A percentile compares a stretch with the other conserved stretches of the same genome.
Evolutionary conservation across 2,113 vertebrate species (phyloP).

Genomic region (Hippolais icterina): DNA sequence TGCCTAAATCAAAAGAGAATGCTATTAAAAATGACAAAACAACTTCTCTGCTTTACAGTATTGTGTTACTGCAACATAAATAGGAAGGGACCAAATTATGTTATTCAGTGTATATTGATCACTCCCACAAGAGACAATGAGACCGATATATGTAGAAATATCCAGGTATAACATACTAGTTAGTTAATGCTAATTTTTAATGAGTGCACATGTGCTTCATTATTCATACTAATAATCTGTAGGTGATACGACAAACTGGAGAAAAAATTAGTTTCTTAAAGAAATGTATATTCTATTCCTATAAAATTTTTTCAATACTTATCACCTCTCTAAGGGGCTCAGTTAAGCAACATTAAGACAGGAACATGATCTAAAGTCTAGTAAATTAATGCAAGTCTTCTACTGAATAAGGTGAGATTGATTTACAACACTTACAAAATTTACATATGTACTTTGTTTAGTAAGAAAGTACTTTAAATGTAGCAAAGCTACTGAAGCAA

Average conservation of each 20-base stretch:
- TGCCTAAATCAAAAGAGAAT: slow-evolving; percentile 1
- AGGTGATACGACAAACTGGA: not conserved
- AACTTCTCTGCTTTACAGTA: not conserved
- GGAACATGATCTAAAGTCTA: not conserved
- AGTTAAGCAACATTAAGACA: not conserved
- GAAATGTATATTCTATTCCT: not conserved
- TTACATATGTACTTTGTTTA: not conserved
- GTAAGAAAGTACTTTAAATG: not conserved
- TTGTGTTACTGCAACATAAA: not conserved
- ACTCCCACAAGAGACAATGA: not conserved
- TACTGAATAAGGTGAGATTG: not conserved
- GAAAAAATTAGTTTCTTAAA: not conserved
- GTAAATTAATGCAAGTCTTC: not conserved
- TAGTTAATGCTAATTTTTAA: not conserved
- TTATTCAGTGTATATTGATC: not conserved
- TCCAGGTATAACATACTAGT: not conserved
- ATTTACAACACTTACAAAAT: not conserved
- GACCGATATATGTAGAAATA: not conserved
- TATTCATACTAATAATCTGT: not conserved
- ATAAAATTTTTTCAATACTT: not conserved
- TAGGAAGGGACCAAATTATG: not conserved
- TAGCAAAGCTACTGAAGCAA: not conserved
- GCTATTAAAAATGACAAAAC: slow-evolving; percentile 14
- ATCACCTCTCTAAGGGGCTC: not conserved
- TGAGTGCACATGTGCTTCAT: not conserved